Evolutionary conservation across 2,888 invertebrate species (phyloP).

Genomic region (Chironomus tentans): DNA sequence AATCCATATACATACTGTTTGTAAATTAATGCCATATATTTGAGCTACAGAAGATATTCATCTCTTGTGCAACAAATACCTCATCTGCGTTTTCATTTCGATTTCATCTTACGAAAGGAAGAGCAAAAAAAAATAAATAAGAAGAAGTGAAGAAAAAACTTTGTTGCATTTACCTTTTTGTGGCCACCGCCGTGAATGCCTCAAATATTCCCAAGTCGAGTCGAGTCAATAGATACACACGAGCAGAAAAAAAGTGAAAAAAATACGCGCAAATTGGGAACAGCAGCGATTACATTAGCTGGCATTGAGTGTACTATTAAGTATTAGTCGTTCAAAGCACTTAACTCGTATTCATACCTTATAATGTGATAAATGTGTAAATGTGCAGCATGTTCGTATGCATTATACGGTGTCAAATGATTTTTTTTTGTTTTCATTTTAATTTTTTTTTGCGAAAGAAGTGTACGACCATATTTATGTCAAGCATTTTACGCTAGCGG

Average conservation of each 20-base stretch:
- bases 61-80: background rate
- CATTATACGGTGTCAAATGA: background rate
- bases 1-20: too few species aligned
- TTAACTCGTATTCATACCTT: background rate
- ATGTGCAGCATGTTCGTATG: background rate
- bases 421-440: background rate
- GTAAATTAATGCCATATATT: too few species aligned
- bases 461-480: background rate
- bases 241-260: too few species aligned
- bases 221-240: too few species aligned
- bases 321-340: background rate
- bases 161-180: background rate
- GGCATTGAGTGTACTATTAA: background rate
- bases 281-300: background rate
- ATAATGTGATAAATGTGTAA: background rate
- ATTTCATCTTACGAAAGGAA: background rate
- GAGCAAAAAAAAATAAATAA: too few species aligned
- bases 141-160: background rate
- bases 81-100: background rate
- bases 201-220: too few species aligned
- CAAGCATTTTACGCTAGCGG: background rate
- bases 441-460: background rate
- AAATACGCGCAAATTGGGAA: background rate
- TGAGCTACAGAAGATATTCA: too few species aligned
- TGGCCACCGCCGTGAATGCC: too few species aligned